phyloP scores from a whole-genome alignment of 2,797 vertebrate genomes.

The Capromys pilorides region DNA sequence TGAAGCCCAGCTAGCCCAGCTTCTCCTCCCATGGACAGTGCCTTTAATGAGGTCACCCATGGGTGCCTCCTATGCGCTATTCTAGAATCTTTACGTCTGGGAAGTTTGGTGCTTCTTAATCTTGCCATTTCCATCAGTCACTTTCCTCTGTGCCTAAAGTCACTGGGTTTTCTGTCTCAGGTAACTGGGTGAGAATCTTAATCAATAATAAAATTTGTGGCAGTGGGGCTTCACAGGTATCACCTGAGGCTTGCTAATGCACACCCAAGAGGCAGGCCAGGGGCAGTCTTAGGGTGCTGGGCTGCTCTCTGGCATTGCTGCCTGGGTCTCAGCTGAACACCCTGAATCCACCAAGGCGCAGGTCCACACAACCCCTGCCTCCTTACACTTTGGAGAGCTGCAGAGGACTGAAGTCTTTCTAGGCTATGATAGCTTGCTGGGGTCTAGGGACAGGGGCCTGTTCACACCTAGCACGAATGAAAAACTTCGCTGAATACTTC shows the following conservation, averaged over 20 bases:
- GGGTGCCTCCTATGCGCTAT: background rate
- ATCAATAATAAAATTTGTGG: background rate
- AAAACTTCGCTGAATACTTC: slow-evolving; percentile 87
- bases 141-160: slow-evolving; percentile 3
- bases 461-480: slow-evolving; percentile 90
- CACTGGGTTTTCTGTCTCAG: background rate
- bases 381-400: too few species aligned
- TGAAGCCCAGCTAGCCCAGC: background rate
- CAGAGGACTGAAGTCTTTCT: background rate
- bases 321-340: background rate
- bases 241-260: background rate
- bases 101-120: background rate
- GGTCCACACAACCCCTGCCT: background rate
- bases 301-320: background rate
- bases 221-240: background rate
- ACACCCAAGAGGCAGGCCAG: background rate
- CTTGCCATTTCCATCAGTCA: background rate
- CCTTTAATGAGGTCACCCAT: background rate
- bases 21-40: background rate
- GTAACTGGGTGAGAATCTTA: background rate
- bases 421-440: slow-evolving; percentile 89
- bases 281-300: background rate
- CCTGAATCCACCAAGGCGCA: too few species aligned
- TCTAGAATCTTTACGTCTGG: background rate
- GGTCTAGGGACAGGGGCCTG: slow-evolving; percentile 88